A percentile compares a stretch with the other conserved stretches of the same genome.
These are phyloP conservation scores for Orientallactaga bullata DNA, from an alignment of 2,113 vertebrate genomes.

Conservation along the genomic window DNA sequence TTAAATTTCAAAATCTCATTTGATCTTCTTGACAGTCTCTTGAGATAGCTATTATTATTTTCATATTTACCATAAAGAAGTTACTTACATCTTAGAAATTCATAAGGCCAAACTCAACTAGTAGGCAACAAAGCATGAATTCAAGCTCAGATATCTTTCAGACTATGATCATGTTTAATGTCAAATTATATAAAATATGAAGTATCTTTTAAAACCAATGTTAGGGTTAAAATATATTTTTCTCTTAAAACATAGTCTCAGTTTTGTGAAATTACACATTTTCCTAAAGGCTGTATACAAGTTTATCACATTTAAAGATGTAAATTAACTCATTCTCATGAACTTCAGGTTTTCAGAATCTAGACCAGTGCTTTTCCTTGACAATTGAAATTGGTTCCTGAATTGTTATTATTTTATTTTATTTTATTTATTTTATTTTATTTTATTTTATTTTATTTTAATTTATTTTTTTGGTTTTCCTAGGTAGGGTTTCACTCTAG, in stretches of 20 bases:
- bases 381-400: conserved; percentile 56
- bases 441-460: no score
- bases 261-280: not conserved
- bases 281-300: not conserved
- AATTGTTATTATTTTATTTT: no score
- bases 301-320: conserved; percentile 44
- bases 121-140: not conserved
- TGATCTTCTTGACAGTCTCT: not conserved
- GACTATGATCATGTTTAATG: conserved; percentile 7
- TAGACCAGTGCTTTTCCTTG: conserved; percentile 17
- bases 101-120: not conserved
- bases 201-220: not conserved
- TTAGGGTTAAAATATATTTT: conserved; percentile 28
- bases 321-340: conserved; percentile 40
- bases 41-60: not conserved
- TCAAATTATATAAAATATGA: conserved; percentile 36
- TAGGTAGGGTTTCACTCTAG: no score
- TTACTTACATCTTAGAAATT: not conserved
- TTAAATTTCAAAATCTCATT: conserved; percentile 18
- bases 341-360: conserved; percentile 47
- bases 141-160: not conserved
- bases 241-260: conserved; percentile 24
- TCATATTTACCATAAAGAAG: not conserved
- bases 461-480: no score
- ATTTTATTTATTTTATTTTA: no score